Evolutionary conservation across 2,888 invertebrate genomes (phyloP).

Genomic region (Mythimna ferrago): DNA sequence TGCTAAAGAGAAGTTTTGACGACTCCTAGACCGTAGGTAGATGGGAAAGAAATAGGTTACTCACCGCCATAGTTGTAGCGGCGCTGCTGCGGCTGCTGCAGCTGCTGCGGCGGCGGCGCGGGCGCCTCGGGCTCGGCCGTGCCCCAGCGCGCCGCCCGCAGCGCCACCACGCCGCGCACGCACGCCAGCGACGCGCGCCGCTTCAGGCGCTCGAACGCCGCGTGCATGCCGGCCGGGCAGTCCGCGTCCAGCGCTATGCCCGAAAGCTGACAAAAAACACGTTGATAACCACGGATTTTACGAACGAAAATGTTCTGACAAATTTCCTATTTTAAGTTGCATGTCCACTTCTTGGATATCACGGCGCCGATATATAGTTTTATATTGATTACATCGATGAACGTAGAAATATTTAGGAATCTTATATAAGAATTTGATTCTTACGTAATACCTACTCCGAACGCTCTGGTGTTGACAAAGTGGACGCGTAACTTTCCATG

Average conservation of each 20-base stretch:
- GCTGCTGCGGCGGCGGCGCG: constrained; percentile 24
- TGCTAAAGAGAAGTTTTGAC: neutral
- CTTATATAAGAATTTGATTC: neutral
- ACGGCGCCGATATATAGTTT: neutral
- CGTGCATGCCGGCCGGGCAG: constrained; percentile 86
- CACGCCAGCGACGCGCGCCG: constrained; percentile 78
- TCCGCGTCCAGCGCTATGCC: constrained; percentile 89
- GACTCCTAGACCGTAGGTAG: neutral
- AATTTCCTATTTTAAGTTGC: neutral
- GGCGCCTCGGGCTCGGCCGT: constrained; percentile 78
- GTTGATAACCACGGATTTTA: constrained; percentile 35
- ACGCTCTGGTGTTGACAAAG: constrained; percentile 5
- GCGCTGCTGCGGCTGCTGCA: constrained; percentile 50
- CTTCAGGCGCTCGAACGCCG: constrained; percentile 86
- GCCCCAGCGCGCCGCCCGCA: constrained; percentile 88
- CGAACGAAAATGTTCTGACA: no score
- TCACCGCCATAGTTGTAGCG: constrained; percentile 58
- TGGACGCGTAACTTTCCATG: constrained; percentile 2
- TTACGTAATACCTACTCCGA: neutral
- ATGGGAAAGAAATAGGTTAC: neutral
- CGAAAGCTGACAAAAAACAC: constrained; percentile 76
- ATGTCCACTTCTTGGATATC: neutral
- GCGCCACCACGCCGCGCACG: constrained; percentile 83
- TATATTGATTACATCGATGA: neutral
- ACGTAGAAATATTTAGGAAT: constrained; percentile 2